Conservation (phyloP, 2,113 vertebrate species). For the Mormoops blainvillei region DNA sequence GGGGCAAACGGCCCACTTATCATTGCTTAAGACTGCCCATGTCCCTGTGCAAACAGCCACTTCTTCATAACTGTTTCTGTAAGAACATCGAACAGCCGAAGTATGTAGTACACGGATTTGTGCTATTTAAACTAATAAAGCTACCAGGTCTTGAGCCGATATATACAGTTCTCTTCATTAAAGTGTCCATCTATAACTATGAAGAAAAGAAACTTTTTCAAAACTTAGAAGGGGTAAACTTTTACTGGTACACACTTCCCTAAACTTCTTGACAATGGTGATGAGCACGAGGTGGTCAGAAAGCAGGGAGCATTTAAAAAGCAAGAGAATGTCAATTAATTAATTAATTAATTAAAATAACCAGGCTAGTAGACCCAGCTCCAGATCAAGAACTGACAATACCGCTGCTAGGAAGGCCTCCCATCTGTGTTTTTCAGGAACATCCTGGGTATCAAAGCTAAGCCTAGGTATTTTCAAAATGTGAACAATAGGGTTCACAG, state of each 20-base stretch:
- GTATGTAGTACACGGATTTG: neutral
- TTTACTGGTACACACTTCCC: neutral
- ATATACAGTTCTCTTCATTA: neutral
- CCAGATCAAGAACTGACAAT: neutral
- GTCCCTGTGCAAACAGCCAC: neutral
- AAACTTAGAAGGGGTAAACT: neutral
- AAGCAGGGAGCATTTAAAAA: neutral
- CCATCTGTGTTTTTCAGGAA: neutral
- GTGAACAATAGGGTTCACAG: neutral
- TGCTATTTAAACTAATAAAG: neutral
- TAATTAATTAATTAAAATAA: neutral
- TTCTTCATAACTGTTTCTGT: neutral
- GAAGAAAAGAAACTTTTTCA: neutral
- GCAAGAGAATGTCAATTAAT: neutral
- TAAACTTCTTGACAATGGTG: neutral
- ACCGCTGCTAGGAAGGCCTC: neutral
- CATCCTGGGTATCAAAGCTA: neutral
- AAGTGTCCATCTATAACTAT: neutral
- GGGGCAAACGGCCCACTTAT: conserved; percentile 12
- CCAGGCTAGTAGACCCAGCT: neutral
- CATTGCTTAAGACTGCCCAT: neutral
- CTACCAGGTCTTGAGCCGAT: neutral
- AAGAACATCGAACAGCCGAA: neutral
- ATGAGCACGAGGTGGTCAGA: neutral
- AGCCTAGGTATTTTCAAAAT: neutral